These are phyloP conservation scores for Musca domestica DNA, from an alignment of 1,140 invertebrate species.

Conservation along the genomic window DNA sequence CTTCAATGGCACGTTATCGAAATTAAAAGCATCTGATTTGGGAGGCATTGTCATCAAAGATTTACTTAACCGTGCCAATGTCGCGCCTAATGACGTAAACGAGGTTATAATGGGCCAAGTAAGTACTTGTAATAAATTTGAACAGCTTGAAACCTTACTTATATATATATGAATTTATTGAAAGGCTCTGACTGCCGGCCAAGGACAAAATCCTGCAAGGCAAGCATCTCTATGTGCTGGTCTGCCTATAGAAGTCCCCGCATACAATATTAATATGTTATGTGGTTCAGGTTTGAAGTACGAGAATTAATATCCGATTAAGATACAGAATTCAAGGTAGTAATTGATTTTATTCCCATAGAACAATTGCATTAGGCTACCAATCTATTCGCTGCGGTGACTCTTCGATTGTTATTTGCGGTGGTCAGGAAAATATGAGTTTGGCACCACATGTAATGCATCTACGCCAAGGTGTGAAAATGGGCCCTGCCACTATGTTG, in stretches of 20 bases:
- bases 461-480: constrained; percentile 67
- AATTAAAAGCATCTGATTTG: constrained; percentile 69
- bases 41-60: constrained; percentile 75
- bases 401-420: constrained; percentile 70
- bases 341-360: constrained; percentile 41
- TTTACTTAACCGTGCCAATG: constrained; percentile 62
- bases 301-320: constrained; percentile 32
- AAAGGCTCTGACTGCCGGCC: constrained; percentile 66
- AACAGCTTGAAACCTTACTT: not conserved
- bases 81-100: constrained; percentile 66
- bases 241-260: constrained; percentile 71
- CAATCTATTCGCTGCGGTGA: constrained; percentile 72
- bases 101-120: constrained; percentile 89
- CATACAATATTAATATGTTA: constrained; percentile 78
- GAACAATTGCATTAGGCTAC: constrained; percentile 68
- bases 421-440: constrained; percentile 87
- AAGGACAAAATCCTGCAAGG: constrained; percentile 84
- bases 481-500: constrained; percentile 65
- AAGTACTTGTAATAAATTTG: constrained; percentile 33
- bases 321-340: not conserved
- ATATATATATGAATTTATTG: constrained; percentile 31
- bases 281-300: constrained; percentile 85
- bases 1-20: constrained; percentile 70
- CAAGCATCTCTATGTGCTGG: constrained; percentile 77
- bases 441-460: constrained; percentile 70